Conservation (phyloP, 2,797 vertebrate species). For the Lophotriccus pileatus region DNA sequence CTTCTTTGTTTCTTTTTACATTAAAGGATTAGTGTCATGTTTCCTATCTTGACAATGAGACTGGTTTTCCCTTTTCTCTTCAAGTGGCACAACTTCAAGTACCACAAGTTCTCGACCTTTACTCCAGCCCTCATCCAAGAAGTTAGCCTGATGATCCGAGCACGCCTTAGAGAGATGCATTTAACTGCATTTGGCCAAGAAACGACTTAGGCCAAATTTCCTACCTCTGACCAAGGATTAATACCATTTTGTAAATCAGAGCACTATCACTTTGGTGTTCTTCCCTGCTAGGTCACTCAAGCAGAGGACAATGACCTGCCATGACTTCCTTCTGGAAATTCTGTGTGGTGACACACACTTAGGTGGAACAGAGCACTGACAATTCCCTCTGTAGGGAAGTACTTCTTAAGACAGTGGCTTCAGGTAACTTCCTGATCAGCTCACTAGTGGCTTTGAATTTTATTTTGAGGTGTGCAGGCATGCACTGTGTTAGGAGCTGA, state of each 20-base stretch:
- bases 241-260: background rate
- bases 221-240: background rate
- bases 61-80: background rate
- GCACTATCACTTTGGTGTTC: background rate
- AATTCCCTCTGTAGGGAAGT: background rate
- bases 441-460: background rate
- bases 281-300: background rate
- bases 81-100: background rate
- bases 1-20: background rate
- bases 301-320: background rate
- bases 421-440: background rate
- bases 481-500: background rate
- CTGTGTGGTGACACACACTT: background rate
- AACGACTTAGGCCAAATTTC: background rate
- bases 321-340: background rate
- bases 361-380: background rate
- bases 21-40: background rate
- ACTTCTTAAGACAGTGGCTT: background rate
- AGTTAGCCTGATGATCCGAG: background rate
- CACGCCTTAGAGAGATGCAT: background rate
- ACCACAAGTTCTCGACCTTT: background rate
- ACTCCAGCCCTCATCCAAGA: background rate
- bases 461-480: background rate
- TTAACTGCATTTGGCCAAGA: background rate
- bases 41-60: background rate